These are phyloP conservation scores for Epinotia ramella DNA, from an alignment of 2,888 invertebrate genomes.

Conservation along the genomic window DNA sequence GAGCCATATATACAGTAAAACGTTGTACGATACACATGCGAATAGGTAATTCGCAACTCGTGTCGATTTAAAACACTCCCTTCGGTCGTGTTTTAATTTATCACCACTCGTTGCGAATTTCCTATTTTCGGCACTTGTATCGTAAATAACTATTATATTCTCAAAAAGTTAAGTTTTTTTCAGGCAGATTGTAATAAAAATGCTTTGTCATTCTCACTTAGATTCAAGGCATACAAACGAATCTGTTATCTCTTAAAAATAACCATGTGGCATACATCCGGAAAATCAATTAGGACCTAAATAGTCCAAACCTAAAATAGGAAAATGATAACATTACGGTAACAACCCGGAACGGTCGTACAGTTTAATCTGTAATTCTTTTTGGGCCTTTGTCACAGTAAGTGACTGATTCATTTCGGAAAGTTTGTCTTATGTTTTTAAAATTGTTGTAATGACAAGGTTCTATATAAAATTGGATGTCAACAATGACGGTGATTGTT, in stretches of 20 bases:
- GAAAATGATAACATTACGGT: constrained; percentile 31
- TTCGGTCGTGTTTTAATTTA: too few species aligned
- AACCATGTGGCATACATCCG: constrained; percentile 15
- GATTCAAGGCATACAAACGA: background rate
- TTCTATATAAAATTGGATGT: background rate
- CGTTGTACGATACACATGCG: too few species aligned
- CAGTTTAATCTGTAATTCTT: constrained; percentile 7
- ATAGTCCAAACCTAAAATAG: constrained; percentile 1
- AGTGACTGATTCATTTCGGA: background rate
- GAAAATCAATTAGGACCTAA: constrained; percentile 17
- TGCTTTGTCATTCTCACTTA: too few species aligned
- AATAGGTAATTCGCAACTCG: too few species aligned
- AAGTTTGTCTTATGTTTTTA: background rate
- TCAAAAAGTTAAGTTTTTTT: too few species aligned
- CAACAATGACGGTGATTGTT: constrained; percentile 20
- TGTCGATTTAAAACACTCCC: too few species aligned
- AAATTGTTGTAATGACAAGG: background rate
- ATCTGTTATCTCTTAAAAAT: constrained; percentile 2
- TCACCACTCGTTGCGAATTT: too few species aligned
- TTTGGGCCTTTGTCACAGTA: constrained; percentile 4
- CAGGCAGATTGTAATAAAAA: too few species aligned
- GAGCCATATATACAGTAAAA: too few species aligned
- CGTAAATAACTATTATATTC: too few species aligned
- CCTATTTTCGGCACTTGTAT: too few species aligned
- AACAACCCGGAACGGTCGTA: constrained; percentile 14